Conservation (phyloP, 2,113 vertebrate species). For the Pungitius pungitius region DNA sequence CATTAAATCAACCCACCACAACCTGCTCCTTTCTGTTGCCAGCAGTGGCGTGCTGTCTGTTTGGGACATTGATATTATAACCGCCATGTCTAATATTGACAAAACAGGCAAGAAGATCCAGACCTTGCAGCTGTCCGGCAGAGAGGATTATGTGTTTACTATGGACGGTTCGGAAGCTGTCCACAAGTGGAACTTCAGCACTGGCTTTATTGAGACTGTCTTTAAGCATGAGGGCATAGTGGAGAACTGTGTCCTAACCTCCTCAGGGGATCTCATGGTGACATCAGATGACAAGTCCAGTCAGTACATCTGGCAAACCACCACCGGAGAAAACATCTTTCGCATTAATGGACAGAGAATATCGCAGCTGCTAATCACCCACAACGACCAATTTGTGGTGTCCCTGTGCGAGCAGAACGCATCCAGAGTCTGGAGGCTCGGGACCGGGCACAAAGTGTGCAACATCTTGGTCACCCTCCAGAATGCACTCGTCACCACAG, state of each 20-base stretch:
- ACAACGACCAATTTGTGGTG: slow-evolving; percentile 98
- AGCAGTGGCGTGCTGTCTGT: slow-evolving; percentile 96
- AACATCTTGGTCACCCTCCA: slow-evolving; percentile 97
- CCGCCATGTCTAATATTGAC: slow-evolving; percentile 98
- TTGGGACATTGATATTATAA: slow-evolving; percentile 99
- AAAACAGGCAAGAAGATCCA: slow-evolving; percentile 97
- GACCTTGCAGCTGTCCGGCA: slow-evolving; percentile 87
- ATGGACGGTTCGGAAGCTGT: slow-evolving; percentile 95
- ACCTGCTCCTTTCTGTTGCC: slow-evolving; percentile 93
- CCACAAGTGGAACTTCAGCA: slow-evolving; percentile 98
- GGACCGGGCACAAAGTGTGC: slow-evolving; percentile 96
- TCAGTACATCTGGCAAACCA: slow-evolving; percentile 97
- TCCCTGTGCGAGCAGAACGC: slow-evolving; percentile 98
- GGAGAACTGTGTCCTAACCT: slow-evolving; percentile 95
- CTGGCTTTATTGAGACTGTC: slow-evolving; percentile 94
- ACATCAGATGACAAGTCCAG: slow-evolving; percentile 96
- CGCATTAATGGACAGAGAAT: slow-evolving; percentile 96
- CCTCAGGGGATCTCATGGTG: slow-evolving; percentile 95
- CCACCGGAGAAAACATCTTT: slow-evolving; percentile 94
- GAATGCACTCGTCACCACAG: slow-evolving; percentile 95
- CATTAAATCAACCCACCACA: slow-evolving; percentile 96
- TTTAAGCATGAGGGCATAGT: slow-evolving; percentile 97
- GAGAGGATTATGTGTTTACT: slow-evolving; percentile 95
- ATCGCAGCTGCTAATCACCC: slow-evolving; percentile 95
- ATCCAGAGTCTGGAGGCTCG: slow-evolving; percentile 95